Evolutionary conservation across 2,797 vertebrate genomes (phyloP), one percentile per base, ranked within the genome.

Genomic region (Mus caroli): DNA sequence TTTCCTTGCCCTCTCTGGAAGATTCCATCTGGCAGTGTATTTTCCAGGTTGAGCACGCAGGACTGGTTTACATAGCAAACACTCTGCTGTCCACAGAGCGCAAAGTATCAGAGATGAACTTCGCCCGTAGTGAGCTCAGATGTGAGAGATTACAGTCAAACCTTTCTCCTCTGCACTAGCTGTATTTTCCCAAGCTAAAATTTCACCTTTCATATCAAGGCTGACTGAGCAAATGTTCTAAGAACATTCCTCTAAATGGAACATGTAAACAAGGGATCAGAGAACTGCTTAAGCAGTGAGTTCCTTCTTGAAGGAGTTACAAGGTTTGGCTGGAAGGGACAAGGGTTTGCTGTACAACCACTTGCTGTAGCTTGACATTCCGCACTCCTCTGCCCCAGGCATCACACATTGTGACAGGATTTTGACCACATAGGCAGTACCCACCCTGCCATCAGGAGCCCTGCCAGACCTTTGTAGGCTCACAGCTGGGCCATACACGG

Each of bases 41-140:
- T 73, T 54, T 77, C 73, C 28, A 69, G 9, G 64, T 43, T 22
- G 34, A 96, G 94, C 85, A 83, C 0, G 60, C 20, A 92, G n/a
- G 94, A 86, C 92, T 88, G 85, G 88, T 96, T 96, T 95, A 94
- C 85, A 92, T 14, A 88, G n/a, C 58, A 89, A 95, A 93, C 78
- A 85, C 58, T 37, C 0, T 7, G 46, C 9, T 37, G 40, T 50
- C 91, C 78, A 34, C n/a, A 62, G 67, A 67, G 19, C 40, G 73
- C 52, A 34, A 22, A 71, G 54, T 37, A n/a, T 40, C 77, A 69
- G 60, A 78, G 52, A 90, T 43, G 34, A 92, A 88, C 85, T 83
- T 56, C 80, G 46, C 37, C 75, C 67, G 88, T 46, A 13, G 3
- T 10, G 78, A 88, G 46, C 52, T 95, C 34, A 43, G 40, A 75